Conservation (phyloP, 2,113 vertebrate species). For the Origma solitaria region DNA sequence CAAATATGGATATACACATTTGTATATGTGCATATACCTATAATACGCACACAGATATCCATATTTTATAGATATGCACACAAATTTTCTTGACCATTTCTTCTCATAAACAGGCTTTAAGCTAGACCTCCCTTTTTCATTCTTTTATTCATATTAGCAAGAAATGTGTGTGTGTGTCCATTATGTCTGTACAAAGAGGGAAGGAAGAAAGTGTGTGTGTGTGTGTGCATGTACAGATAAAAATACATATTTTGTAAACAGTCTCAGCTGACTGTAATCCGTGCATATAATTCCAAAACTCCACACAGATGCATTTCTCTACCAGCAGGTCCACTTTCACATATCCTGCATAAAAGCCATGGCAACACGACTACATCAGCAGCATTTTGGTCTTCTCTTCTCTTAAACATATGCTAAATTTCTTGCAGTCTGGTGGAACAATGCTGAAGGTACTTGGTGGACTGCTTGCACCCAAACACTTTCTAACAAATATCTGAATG, state of each 20-base stretch:
- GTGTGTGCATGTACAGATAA: background rate
- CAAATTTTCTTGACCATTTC: background rate
- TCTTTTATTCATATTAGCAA: background rate
- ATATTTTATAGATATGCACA: background rate
- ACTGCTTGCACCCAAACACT: background rate
- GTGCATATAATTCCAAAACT: no score
- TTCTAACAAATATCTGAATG: background rate
- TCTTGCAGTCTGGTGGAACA: background rate
- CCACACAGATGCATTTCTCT: background rate
- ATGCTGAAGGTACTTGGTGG: background rate
- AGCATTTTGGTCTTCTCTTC: background rate
- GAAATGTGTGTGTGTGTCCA: background rate
- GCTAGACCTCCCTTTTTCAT: background rate
- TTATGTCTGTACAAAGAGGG: background rate
- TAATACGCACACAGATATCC: background rate
- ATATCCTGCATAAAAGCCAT: background rate
- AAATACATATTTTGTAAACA: background rate
- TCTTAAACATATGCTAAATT: background rate
- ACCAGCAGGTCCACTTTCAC: background rate
- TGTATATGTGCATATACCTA: background rate
- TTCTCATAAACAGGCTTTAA: background rate
- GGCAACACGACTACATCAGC: background rate
- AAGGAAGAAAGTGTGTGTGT: background rate
- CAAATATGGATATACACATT: background rate
- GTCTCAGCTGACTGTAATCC: background rate